Percentiles rank a stretch among this genome's conserved stretches.
phyloP scores from a whole-genome alignment of 1,140 invertebrate genomes.

The Zaprionus camerounensis region DNA sequence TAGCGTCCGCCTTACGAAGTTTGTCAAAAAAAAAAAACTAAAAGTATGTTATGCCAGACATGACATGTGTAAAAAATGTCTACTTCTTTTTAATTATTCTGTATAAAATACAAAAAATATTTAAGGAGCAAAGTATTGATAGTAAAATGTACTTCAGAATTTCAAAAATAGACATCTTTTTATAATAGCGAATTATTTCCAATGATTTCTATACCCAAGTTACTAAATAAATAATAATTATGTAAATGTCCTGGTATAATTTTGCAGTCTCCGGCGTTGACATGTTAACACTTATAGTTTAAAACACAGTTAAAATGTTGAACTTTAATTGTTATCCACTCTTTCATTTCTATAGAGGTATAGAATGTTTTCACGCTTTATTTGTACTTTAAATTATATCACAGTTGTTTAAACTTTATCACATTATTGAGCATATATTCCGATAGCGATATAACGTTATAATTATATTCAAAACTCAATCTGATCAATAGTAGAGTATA shows the following conservation, averaged over 20 bases:
- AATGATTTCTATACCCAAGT: neutral
- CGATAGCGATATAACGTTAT: neutral
- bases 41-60: neutral
- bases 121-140: neutral
- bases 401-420: conserved; percentile 22
- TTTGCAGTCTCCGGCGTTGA: neutral
- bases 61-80: neutral
- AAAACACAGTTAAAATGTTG: neutral
- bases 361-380: neutral
- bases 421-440: conserved; percentile 12
- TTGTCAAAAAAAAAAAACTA: neutral
- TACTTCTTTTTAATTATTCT: neutral
- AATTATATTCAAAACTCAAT: conserved; percentile 1
- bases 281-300: neutral
- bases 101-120: neutral
- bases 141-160: neutral
- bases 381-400: conserved; percentile 15
- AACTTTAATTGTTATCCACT: neutral
- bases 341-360: neutral
- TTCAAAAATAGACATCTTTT: neutral
- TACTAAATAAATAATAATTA: neutral
- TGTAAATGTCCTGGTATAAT: neutral
- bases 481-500: neutral
- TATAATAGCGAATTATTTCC: neutral
- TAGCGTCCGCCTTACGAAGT: neutral